phyloP scores from a whole-genome alignment of 1,140 invertebrate genomes.

The Bombyx mandarina region DNA sequence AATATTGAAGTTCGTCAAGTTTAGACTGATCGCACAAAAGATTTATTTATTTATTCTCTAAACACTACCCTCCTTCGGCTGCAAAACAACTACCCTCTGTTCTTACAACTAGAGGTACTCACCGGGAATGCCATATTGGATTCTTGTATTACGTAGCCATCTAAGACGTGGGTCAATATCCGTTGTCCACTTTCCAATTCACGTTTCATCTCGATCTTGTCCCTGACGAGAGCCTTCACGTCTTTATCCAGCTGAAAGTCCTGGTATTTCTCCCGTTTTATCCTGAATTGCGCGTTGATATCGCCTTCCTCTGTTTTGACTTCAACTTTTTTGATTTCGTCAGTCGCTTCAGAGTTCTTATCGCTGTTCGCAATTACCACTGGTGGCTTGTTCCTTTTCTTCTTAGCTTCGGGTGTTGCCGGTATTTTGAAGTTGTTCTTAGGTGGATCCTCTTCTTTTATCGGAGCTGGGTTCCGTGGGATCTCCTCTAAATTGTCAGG shows the following conservation, averaged over 20 bases:
- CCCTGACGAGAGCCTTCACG: not conserved
- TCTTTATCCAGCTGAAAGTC: not conserved
- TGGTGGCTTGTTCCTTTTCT: not conserved
- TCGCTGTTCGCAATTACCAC: not conserved
- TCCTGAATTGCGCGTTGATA: not conserved
- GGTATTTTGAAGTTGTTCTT: not conserved
- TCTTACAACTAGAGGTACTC: slow-evolving; percentile 22
- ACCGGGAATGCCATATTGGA: slow-evolving; percentile 60
- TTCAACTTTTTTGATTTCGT: slow-evolving; percentile 4
- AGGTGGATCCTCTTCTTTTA: slow-evolving; percentile 3
- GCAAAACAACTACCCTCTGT: too few relatives aligned
- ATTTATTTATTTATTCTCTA: too few relatives aligned
- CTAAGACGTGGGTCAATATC: slow-evolving; percentile 48
- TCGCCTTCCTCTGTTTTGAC: not conserved
- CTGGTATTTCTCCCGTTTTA: not conserved
- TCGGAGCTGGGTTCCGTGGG: slow-evolving; percentile 1
- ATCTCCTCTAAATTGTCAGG: slow-evolving; percentile 4
- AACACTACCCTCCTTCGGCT: too few relatives aligned
- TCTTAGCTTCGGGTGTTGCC: not conserved
- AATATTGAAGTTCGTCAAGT: too few relatives aligned
- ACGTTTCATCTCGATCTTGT: slow-evolving; percentile 6
- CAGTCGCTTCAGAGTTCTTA: too few relatives aligned
- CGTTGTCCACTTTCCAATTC: slow-evolving; percentile 3
- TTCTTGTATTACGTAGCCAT: slow-evolving; percentile 59
- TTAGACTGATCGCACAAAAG: too few relatives aligned